A percentile compares a stretch with the other conserved stretches of the same genome.
phyloP scores from a whole-genome alignment of 37 sponge, comb jelly and placozoan genomes.

The Chondrosia reniformis region DNA sequence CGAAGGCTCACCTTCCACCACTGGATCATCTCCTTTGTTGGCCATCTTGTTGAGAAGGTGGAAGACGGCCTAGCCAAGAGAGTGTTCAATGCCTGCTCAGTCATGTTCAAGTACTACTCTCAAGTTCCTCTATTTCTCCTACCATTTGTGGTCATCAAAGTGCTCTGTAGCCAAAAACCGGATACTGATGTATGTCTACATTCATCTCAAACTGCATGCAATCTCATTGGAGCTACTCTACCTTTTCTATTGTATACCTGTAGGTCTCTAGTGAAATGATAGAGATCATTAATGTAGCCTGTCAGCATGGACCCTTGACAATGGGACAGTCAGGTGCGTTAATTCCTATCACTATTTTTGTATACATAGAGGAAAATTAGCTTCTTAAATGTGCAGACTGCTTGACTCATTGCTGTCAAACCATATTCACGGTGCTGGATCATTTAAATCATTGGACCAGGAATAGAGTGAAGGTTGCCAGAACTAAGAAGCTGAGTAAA shows the following conservation, averaged over 20 bases:
- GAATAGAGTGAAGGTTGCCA: conserved; percentile 27
- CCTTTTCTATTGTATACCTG: too few relatives aligned
- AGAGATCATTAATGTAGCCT: background rate
- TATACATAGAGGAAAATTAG: too few relatives aligned
- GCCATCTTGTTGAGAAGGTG: conserved; percentile 46
- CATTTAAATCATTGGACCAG: conserved; percentile 50
- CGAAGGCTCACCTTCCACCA: conserved; percentile 35
- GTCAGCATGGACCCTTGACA: background rate
- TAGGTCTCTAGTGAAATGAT: background rate
- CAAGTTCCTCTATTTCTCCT: conserved; percentile 49
- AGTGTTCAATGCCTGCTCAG: conserved; percentile 57
- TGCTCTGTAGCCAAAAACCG: background rate
- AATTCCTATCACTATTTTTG: too few relatives aligned
- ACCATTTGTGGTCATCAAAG: conserved; percentile 51
- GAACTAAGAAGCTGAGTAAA: conserved; percentile 19
- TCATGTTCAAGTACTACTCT: conserved; percentile 63
- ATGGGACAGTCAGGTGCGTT: too few relatives aligned
- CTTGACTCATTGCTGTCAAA: conserved; percentile 33
- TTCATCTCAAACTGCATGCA: too few relatives aligned
- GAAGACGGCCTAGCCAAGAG: conserved; percentile 15
- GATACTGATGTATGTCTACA: background rate
- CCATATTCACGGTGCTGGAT: conserved; percentile 63
- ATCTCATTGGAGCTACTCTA: too few relatives aligned
- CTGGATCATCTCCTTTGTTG: conserved; percentile 64
- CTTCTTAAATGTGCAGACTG: background rate